Evolutionary conservation across 2,113 vertebrate genomes (phyloP).

Genomic region (Felis chaus): DNA sequence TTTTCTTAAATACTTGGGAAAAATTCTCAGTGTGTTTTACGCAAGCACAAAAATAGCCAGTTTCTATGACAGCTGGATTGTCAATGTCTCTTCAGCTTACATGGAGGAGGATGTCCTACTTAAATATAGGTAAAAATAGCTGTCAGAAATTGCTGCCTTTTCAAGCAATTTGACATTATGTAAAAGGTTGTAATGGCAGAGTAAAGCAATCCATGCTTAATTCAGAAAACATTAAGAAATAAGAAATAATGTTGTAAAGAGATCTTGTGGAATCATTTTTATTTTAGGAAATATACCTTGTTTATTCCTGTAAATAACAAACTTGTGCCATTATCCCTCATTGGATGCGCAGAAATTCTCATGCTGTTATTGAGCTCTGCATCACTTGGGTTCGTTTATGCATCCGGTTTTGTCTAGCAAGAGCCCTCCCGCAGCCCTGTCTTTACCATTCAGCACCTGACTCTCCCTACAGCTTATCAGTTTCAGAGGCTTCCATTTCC

Average conservation of each 20-base stretch:
- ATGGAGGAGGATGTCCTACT: neutral
- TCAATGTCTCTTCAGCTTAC: neutral
- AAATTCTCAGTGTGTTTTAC: neutral
- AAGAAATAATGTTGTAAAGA: neutral
- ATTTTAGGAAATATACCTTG: neutral
- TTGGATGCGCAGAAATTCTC: neutral
- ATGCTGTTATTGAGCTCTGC: neutral
- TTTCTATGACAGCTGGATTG: conserved; percentile 55
- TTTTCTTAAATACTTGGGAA: conserved; percentile 28
- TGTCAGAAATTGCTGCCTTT: conserved; percentile 46
- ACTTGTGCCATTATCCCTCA: neutral
- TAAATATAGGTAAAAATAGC: conserved; percentile 48
- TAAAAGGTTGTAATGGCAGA: conserved; percentile 16
- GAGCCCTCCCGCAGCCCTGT: neutral
- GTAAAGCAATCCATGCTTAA: neutral
- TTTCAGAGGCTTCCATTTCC: neutral
- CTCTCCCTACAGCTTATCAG: neutral
- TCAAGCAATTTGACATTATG: conserved; percentile 20
- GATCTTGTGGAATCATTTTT: neutral
- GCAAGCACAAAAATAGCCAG: conserved; percentile 29
- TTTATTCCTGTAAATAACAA: neutral
- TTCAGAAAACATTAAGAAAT: neutral
- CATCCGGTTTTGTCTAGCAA: neutral
- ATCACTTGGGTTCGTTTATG: neutral
- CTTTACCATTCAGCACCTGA: neutral